Conservation (phyloP, 2,797 vertebrate genomes). For the Chrosomus eos region DNA sequence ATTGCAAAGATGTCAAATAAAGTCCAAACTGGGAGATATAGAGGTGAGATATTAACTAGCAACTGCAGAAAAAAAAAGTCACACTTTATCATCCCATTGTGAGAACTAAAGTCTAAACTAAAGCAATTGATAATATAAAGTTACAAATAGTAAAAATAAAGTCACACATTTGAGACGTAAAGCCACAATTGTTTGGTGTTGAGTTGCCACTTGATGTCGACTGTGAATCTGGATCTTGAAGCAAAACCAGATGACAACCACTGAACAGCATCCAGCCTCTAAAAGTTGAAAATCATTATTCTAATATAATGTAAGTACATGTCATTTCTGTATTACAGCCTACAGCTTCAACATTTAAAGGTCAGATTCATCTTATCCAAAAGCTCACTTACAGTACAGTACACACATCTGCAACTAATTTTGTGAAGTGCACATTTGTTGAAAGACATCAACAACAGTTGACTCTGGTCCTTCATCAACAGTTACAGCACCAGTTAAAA, state of each 20-base stretch:
- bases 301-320: background rate
- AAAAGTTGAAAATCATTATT: background rate
- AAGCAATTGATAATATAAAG: background rate
- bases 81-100: background rate
- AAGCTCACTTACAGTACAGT: background rate
- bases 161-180: background rate
- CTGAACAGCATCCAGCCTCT: background rate
- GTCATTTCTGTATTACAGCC: background rate
- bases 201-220: background rate
- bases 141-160: background rate
- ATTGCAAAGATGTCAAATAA: background rate
- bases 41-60: background rate
- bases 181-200: background rate
- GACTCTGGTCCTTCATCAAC: slow-evolving; percentile 21
- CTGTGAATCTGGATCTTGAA: background rate
- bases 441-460: slow-evolving; percentile 36
- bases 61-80: background rate
- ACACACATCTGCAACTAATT: slow-evolving; percentile 33
- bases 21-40: background rate
- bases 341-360: background rate
- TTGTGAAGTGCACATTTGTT: slow-evolving; percentile 19
- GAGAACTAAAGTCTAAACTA: background rate
- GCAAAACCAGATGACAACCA: background rate
- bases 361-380: slow-evolving; percentile 1
- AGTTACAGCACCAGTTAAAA: slow-evolving; percentile 9